Base-by-base conservation (phyloP, 37 sponge, comb jelly and placozoan genomes). In the Theonella swinhoei region DNA sequence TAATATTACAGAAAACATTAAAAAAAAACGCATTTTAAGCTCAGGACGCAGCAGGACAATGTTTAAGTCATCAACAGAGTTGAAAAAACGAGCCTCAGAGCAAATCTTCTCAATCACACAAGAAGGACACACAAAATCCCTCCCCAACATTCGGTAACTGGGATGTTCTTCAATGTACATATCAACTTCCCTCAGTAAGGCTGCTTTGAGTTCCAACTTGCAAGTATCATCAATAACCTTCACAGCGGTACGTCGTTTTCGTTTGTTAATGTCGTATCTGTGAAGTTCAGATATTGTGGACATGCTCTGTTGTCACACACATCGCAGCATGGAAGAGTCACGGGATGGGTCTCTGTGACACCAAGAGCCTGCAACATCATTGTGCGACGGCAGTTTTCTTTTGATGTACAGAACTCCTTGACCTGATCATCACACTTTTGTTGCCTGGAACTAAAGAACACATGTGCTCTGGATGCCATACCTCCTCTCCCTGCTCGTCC, bases 71-170 rank as follows among this genome's bases (percentile, higher is more conserved):
- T 62, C 32, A 23, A 8, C 31, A 42, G 75, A 43, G 39, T 7
- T 39, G 3, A 75, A 3, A 43, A 32, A 75, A 4, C 26, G 9
- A 43, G 75, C 75, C 28, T 78, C 22, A 20, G 39, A 40, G 40
- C 66, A 63, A 3, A 78, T 31, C 19, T 78, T 34, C 23, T 78
- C 79, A 78, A 78, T 63, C 17, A 34, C 26, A 78, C 23, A 30
- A 23, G 3, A 40, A 40, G 67, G 40, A 34, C 65, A 68, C 31
- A 80, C 70, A 42, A 80, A 69, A 42, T 42, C 31, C 11, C 62
- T 24, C 11, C 70, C 80, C 41, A 68, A 17, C 58, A 80, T 80
- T 43, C 2, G 23, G 36, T 54, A 80, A 30, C 59, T 29, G 24
- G 61, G 70, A 28, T 68, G 43, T 0, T 42, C 23, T 42, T 69